Evolutionary conservation across 1,140 invertebrate genomes (phyloP), one percentile per base, ranked within the genome.

Genomic region (Drosophila pallidifrons): DNA sequence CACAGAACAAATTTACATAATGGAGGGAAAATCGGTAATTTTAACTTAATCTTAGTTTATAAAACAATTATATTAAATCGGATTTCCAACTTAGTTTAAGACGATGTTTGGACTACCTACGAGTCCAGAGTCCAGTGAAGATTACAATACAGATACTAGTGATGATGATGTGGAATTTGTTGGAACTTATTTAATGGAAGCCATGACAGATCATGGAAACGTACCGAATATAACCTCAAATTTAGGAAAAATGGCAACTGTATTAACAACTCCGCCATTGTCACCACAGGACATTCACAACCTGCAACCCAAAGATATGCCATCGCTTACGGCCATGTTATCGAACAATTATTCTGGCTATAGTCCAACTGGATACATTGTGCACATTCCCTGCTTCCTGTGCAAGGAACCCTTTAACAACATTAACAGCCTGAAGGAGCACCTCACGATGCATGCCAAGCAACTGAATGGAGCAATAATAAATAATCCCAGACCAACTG

Each of bases 381-480:
- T 78, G 5, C 46, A 47, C 6, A 81, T 85, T 5, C 81, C 82
- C 0, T 85, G 82, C 13, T 86, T 54, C 46, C 46, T 85, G 5
- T 85, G 82, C 82, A 47, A 78, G 20, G 61, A 71, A 28, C 81
- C 58, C 5, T 85, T 85, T 5, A 54, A 30, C 35, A 38, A 86
- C 25, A 28, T 75, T n/a, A 54, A 66, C 0, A 30, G 25, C 28
- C 72, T 85, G 5, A 55, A 61, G 52, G 63, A 65, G n/a, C 82
- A 85, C 20, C 43, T 85, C 3, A 45, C 5, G 1, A 51, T 70
- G 38, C 82, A 85, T 30, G 66, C 70, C 4, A 0, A 3, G 10
- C 41, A 73, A 11, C n/a, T 59, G 3, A 59, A 43, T 41, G 25
- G 10, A 4, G 2, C 41, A 2, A 11, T 46, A 10, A 38, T 38